Evolutionary conservation across 2,797 vertebrate genomes (phyloP).

Genomic region (Gambusia yucatana): DNA sequence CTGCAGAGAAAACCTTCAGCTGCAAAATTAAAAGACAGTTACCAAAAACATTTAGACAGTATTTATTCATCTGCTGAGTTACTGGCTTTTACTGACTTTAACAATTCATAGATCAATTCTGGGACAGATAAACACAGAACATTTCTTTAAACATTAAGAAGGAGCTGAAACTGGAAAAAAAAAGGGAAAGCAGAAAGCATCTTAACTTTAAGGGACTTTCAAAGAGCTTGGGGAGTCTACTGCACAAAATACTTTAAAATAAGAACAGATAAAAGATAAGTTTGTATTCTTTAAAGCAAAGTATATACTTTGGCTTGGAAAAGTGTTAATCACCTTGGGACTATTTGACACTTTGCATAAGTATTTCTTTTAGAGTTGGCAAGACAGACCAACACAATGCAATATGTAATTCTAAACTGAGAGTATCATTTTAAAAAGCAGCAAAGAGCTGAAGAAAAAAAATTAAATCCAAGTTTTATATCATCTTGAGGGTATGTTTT

Average conservation of each 20-base stretch:
- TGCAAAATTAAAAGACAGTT: background rate
- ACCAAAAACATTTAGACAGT: background rate
- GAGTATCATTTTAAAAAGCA: background rate
- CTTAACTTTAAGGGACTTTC: background rate
- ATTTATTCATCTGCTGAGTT: background rate
- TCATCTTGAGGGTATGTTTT: background rate
- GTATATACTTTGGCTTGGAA: background rate
- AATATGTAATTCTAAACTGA: background rate
- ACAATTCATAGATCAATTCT: background rate
- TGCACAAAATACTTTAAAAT: background rate
- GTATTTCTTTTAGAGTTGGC: background rate
- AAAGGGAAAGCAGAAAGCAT: background rate
- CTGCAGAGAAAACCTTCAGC: background rate
- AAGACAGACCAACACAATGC: background rate
- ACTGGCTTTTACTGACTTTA: background rate
- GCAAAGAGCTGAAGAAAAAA: background rate
- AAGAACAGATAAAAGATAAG: background rate
- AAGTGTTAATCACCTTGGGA: background rate
- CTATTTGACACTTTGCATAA: background rate
- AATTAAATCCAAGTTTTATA: background rate
- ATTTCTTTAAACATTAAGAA: background rate
- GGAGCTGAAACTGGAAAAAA: background rate
- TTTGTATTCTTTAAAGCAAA: background rate
- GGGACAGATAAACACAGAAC: background rate
- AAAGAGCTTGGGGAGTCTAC: background rate